Conservation (phyloP, 2,888 invertebrate genomes). For the Helobdella robusta region DNA sequence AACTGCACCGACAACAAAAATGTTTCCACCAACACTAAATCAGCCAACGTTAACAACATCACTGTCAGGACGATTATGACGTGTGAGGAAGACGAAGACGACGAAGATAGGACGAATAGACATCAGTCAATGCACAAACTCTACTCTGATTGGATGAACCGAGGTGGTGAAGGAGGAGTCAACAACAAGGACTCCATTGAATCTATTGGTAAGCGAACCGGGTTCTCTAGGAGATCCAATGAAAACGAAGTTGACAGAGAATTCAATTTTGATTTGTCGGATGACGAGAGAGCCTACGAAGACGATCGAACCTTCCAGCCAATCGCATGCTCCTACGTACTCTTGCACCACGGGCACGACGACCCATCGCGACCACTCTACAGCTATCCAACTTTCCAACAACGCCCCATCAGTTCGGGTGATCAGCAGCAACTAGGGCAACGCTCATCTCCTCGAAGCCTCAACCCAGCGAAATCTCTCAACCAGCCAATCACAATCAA, state of each 20-base stretch:
- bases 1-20: not conserved
- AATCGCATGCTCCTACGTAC: not conserved
- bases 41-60: too few species aligned
- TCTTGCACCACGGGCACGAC: not conserved
- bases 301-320: not conserved
- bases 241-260: too few species aligned
- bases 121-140: not conserved
- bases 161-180: not conserved
- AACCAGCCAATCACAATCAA: slow-evolving; percentile 11
- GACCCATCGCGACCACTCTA: not conserved
- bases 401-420: too few species aligned
- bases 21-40: slow-evolving; percentile 6
- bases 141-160: not conserved
- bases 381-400: not conserved
- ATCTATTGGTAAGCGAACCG: too few species aligned
- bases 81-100: not conserved
- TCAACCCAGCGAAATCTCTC: not conserved
- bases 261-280: too few species aligned
- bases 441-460: not conserved
- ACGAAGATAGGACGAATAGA: too few species aligned
- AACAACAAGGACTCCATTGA: not conserved
- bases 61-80: slow-evolving; percentile 5
- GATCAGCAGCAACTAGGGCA: too few species aligned
- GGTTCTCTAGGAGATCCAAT: too few species aligned
- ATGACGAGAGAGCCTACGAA: not conserved